phyloP scores from a whole-genome alignment of 2,888 invertebrate genomes.

The Caenorhabditis afra region DNA sequence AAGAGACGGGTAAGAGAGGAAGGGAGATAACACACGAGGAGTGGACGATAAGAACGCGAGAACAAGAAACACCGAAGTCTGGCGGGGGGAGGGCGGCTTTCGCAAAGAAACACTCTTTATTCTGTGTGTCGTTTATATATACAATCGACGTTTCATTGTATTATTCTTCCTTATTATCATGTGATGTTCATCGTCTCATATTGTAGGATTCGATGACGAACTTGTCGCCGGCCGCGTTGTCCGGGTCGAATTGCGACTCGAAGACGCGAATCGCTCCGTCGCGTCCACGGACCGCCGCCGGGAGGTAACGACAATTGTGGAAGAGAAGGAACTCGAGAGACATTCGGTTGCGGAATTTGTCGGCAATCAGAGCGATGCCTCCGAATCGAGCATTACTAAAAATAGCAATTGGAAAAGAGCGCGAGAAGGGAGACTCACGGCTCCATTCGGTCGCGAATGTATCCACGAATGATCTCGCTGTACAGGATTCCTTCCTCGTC shows the following conservation, averaged over 20 bases:
- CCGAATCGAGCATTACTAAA: slow-evolving; percentile 36
- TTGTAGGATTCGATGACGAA: slow-evolving; percentile 45
- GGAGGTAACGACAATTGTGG: slow-evolving; percentile 74
- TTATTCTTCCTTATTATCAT: not conserved
- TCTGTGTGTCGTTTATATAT: too few relatives aligned
- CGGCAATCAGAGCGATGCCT: slow-evolving; percentile 51
- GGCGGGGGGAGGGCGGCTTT: not conserved
- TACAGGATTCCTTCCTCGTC: slow-evolving; percentile 41
- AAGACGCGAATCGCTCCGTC: slow-evolving; percentile 31
- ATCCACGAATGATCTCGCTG: slow-evolving; percentile 45
- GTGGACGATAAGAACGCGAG: not conserved
- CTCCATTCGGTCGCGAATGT: slow-evolving; percentile 33
- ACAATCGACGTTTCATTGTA: too few relatives aligned
- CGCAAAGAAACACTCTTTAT: not conserved
- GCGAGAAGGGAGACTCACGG: slow-evolving; percentile 10
- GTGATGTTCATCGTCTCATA: slow-evolving; percentile 18
- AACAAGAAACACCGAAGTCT: not conserved
- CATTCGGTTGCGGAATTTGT: slow-evolving; percentile 33
- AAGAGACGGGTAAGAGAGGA: not conserved
- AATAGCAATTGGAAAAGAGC: not conserved
- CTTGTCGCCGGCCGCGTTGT: slow-evolving; percentile 40
- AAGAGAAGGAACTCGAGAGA: slow-evolving; percentile 72
- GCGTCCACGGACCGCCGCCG: slow-evolving; percentile 67
- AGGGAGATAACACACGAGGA: not conserved
- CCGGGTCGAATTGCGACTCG: slow-evolving; percentile 48